Evolutionary conservation across 2,113 vertebrate species (phyloP).

Genomic region (Protobothrops mucrosquamatus): DNA sequence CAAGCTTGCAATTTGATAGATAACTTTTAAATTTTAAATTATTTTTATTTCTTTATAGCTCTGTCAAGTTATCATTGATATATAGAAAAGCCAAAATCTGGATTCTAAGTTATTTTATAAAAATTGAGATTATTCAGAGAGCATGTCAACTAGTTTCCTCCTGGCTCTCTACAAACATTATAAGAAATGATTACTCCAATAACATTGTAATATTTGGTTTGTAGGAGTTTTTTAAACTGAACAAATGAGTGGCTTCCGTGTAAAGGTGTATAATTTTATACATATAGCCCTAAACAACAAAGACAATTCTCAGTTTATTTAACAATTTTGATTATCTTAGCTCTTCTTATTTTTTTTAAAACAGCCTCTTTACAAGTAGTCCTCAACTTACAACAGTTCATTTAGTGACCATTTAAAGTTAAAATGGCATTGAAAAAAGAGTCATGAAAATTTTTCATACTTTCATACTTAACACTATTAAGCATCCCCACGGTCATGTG

Average conservation of each 20-base stretch:
- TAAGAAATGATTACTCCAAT: not conserved
- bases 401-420: too few relatives aligned
- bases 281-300: not conserved
- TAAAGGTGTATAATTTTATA: not conserved
- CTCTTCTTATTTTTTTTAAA: not conserved
- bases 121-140: not conserved
- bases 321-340: not conserved
- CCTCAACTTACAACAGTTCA: too few relatives aligned
- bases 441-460: too few relatives aligned
- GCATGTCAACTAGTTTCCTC: too few relatives aligned
- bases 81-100: too few relatives aligned
- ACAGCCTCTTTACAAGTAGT: not conserved
- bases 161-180: too few relatives aligned
- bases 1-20: not conserved
- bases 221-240: not conserved
- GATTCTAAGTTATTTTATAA: not conserved
- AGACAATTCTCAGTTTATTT: too few relatives aligned
- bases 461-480: too few relatives aligned
- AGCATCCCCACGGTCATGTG: too few relatives aligned
- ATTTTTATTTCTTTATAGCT: not conserved
- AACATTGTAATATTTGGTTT: not conserved
- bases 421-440: too few relatives aligned
- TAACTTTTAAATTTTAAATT: not conserved
- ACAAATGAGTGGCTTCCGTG: not conserved
- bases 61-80: not conserved